A percentile compares a stretch with the other conserved stretches of the same genome.
Evolutionary conservation across 2,888 invertebrate genomes (phyloP).

Genomic region (Lepas anatifera): DNA sequence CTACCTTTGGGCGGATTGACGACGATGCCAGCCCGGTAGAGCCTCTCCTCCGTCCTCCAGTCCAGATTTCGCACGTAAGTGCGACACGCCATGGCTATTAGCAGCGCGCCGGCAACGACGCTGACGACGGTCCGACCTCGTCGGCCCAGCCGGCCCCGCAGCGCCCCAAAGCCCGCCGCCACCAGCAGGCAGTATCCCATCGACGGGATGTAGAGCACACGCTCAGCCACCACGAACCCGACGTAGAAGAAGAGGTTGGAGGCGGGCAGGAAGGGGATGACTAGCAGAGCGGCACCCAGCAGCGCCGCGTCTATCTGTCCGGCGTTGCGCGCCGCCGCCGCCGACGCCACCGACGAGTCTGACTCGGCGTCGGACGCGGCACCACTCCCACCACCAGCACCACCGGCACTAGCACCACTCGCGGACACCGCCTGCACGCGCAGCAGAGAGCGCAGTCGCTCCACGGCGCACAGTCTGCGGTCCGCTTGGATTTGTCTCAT

Average conservation of each 20-base stretch:
- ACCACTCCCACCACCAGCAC: no score
- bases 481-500: constrained; percentile 29
- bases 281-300: constrained; percentile 51
- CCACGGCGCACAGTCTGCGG: background rate
- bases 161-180: constrained; percentile 50
- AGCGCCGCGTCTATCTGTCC: constrained; percentile 46
- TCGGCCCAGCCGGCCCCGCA: constrained; percentile 18
- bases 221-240: constrained; percentile 94
- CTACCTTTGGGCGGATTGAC: constrained; percentile 97
- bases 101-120: constrained; percentile 47
- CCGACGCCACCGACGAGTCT: constrained; percentile 15
- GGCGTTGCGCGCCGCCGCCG: constrained; percentile 12
- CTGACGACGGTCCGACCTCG: constrained; percentile 28
- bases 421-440: constrained; percentile 13
- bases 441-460: constrained; percentile 17
- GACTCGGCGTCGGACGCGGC: constrained; percentile 15
- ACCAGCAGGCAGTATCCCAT: constrained; percentile 86
- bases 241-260: constrained; percentile 95
- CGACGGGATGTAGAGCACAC: constrained; percentile 89
- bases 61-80: constrained; percentile 74
- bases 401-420: no score
- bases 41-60: constrained; percentile 84
- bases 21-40: constrained; percentile 78
- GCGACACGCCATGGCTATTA: constrained; percentile 38
- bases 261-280: constrained; percentile 88